Evolutionary conservation across 2,113 vertebrate species (phyloP).

Genomic region (Paedocypris sp.): DNA sequence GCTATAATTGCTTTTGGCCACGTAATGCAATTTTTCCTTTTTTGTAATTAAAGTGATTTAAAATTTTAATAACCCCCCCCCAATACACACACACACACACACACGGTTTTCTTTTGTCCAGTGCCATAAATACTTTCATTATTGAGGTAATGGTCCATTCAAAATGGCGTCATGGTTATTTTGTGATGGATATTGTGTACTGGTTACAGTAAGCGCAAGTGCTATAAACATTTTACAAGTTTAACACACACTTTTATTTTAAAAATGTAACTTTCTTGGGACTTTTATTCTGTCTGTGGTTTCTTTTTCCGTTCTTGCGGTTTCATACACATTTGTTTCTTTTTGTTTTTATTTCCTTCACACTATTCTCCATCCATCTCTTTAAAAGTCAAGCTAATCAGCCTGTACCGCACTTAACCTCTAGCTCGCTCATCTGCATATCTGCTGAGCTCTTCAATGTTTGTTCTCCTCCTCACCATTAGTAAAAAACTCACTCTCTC

Average conservation of each 20-base stretch:
- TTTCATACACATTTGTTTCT: neutral
- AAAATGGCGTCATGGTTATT: conserved; percentile 40
- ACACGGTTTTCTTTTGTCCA: conserved; percentile 21
- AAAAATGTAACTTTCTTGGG: too few relatives aligned
- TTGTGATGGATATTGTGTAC: neutral
- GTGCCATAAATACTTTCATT: conserved; percentile 46
- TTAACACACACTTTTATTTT: too few relatives aligned
- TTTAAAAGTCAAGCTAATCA: conserved; percentile 12
- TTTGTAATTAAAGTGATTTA: conserved; percentile 94
- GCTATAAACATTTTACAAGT: neutral
- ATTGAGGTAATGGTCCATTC: conserved; percentile 44
- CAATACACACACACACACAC: neutral
- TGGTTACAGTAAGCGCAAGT: neutral
- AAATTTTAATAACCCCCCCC: conserved; percentile 83
- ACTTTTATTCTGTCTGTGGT: too few relatives aligned
- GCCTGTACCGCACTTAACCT: conserved; percentile 9
- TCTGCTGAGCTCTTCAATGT: conserved; percentile 4
- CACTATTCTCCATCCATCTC: neutral
- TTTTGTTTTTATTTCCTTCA: neutral
- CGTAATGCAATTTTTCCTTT: conserved; percentile 84
- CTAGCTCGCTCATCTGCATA: neutral
- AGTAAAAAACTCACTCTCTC: conserved; percentile 13
- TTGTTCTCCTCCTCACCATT: conserved; percentile 5
- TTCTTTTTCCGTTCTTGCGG: neutral
- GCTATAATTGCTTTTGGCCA: conserved; percentile 94